Evolutionary conservation across 1,140 invertebrate genomes (phyloP).

Genomic region (Zeugodacus cucurbitae): DNA sequence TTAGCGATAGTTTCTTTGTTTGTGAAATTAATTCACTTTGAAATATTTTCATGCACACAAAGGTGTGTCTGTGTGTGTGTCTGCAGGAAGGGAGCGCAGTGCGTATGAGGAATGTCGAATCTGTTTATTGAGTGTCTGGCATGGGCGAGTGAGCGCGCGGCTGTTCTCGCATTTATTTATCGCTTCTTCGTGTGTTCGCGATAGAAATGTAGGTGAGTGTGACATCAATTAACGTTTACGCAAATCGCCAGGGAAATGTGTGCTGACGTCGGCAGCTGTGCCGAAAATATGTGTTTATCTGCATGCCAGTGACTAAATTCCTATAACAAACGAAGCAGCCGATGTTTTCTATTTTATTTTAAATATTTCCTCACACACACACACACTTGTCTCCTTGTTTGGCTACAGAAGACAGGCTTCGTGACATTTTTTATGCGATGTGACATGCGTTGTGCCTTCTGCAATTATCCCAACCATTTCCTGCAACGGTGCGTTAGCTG

Average conservation of each 20-base stretch:
- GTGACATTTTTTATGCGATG: background rate
- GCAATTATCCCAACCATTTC: background rate
- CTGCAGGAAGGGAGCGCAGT: background rate
- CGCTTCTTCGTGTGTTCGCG: background rate
- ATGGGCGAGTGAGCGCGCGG: background rate
- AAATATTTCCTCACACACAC: too few relatives aligned
- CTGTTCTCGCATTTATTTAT: slow-evolving; percentile 6
- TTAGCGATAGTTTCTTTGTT: background rate
- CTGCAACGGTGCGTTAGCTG: background rate
- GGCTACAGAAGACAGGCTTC: too few relatives aligned
- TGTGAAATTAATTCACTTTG: background rate
- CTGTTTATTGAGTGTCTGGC: background rate
- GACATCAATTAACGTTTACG: slow-evolving; percentile 26
- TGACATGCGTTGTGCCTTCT: background rate
- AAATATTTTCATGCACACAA: background rate
- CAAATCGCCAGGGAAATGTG: background rate
- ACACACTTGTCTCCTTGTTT: too few relatives aligned
- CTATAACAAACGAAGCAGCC: background rate
- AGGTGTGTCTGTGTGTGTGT: background rate
- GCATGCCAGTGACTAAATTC: background rate
- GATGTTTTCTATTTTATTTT: too few relatives aligned
- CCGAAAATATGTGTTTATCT: slow-evolving; percentile 4
- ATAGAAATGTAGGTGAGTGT: background rate
- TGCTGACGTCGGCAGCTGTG: background rate
- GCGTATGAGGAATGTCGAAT: slow-evolving; percentile 15